Base-by-base conservation (phyloP, 2,113 vertebrate genomes). In the Malurus alboscapulatus region DNA sequence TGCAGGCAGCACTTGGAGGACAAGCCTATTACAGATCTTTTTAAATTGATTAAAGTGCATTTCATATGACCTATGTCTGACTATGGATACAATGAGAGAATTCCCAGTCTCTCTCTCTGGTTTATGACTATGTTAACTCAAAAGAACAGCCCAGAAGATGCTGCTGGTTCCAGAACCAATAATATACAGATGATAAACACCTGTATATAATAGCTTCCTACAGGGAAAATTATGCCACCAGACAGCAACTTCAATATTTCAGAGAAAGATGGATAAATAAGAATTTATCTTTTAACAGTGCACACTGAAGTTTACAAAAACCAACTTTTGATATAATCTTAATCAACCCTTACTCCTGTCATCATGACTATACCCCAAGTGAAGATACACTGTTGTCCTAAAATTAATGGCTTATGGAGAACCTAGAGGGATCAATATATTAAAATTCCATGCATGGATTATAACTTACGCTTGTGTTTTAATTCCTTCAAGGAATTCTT, bases 401-500 rank as follows among this genome's bases (percentile, higher is more conserved):
- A 65, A 90, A 74, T 62, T 26, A 83, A 76, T 54, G 21, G 25
- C 22, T 62, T 66, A 30, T 11, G 20, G 26, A 92, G 63, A 73
- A 42, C 10, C 25, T 40, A 62, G 51, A 53, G 32, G 57, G 38
- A 66, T 0, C 7, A 4, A 57, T 14, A 48, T 10, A 53, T 54
- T 76, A 50, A 54, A 73, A 85, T 51, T 34, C 40, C 18, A 53
- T 9, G 8, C 17, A 44, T 0, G 0, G 44, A 47, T 82, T 85
- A 85, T 73, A 75, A 98, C 98, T 98, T 91, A 98, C 98, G 91
- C 85, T 29, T 47, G 47, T 14, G 96, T 90, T 91, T 97, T 87
- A 69, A 99, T 93, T 63, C 17, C 82, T 1, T 27, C 6, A 45
- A 99, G 98, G 63, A 98, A 98, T 29, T 26, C 53, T 29, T 98